These are phyloP conservation scores for Stenopsyche tienmushanensis DNA, from an alignment of 1,140 invertebrate species.

Conservation along the genomic window DNA sequence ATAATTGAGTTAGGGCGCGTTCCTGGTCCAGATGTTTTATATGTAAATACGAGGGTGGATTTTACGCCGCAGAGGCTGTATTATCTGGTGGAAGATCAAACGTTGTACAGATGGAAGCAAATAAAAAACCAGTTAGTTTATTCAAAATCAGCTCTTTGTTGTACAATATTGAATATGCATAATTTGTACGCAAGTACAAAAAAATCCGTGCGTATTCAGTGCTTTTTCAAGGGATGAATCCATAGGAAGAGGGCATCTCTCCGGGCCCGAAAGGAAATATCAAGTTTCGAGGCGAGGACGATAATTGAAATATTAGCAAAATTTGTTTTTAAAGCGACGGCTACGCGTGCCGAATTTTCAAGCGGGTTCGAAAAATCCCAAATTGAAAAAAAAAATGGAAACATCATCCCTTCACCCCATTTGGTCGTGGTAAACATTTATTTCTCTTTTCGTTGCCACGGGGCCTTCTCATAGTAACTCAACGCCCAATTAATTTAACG, in stretches of 20 bases:
- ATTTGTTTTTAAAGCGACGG: too few relatives aligned
- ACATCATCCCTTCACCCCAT: neutral
- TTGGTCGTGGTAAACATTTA: neutral
- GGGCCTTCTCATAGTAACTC: neutral
- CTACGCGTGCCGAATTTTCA: neutral
- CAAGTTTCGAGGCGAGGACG: too few relatives aligned
- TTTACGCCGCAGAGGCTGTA: neutral
- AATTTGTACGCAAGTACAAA: too few relatives aligned
- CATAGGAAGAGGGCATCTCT: too few relatives aligned
- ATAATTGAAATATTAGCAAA: neutral
- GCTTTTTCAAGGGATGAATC: too few relatives aligned
- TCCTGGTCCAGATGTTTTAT: neutral
- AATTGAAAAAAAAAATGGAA: too few relatives aligned
- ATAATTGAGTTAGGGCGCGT: neutral
- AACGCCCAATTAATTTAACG: conserved; percentile 3
- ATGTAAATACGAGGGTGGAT: neutral
- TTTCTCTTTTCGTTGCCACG: neutral
- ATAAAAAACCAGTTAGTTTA: neutral
- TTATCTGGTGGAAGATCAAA: neutral
- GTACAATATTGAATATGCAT: too few relatives aligned
- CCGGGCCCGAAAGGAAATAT: too few relatives aligned
- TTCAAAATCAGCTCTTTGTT: neutral
- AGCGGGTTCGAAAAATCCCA: too few relatives aligned
- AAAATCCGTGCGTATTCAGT: too few relatives aligned
- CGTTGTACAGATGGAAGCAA: neutral